These are phyloP conservation scores for Caenorhabditis auriculariae DNA, from an alignment of 2,888 invertebrate species.

Conservation along the genomic window DNA sequence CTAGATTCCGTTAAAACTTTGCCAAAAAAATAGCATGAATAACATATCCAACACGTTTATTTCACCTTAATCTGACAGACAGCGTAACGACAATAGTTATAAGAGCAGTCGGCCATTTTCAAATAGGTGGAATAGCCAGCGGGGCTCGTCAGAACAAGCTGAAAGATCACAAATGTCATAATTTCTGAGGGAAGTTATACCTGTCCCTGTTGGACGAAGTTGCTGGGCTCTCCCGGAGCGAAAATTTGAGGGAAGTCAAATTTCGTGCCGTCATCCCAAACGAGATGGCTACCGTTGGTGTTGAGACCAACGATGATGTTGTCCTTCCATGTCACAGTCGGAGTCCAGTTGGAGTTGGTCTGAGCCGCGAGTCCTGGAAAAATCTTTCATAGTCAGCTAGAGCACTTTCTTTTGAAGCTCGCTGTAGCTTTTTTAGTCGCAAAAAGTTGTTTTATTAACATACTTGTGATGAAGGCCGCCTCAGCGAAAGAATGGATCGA, in stretches of 20 bases:
- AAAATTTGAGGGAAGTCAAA: constrained; percentile 20
- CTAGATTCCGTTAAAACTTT: too few relatives aligned
- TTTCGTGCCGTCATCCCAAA: constrained; percentile 22
- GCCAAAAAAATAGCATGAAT: too few relatives aligned
- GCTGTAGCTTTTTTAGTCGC: too few relatives aligned
- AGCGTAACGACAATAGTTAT: constrained; percentile 24
- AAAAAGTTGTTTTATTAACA: not conserved
- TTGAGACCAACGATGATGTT: constrained; percentile 26
- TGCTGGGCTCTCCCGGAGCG: constrained; percentile 18
- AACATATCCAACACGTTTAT: too few relatives aligned
- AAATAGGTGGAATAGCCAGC: constrained; percentile 26
- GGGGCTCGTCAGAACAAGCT: constrained; percentile 21
- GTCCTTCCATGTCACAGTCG: constrained; percentile 15
- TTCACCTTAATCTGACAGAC: too few relatives aligned
- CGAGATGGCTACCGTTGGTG: constrained; percentile 14
- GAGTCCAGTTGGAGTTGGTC: constrained; percentile 10
- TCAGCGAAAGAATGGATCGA: constrained; percentile 21
- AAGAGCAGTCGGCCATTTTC: constrained; percentile 19
- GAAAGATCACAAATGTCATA: not conserved
- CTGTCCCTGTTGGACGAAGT: constrained; percentile 17
- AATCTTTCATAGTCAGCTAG: too few relatives aligned
- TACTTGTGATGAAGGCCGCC: constrained; percentile 25
- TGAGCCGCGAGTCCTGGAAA: constrained; percentile 15
- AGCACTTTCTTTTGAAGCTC: too few relatives aligned
- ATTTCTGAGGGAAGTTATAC: not conserved